Conservation (phyloP, 2,113 vertebrate species). For the Semnornis frantzii region DNA sequence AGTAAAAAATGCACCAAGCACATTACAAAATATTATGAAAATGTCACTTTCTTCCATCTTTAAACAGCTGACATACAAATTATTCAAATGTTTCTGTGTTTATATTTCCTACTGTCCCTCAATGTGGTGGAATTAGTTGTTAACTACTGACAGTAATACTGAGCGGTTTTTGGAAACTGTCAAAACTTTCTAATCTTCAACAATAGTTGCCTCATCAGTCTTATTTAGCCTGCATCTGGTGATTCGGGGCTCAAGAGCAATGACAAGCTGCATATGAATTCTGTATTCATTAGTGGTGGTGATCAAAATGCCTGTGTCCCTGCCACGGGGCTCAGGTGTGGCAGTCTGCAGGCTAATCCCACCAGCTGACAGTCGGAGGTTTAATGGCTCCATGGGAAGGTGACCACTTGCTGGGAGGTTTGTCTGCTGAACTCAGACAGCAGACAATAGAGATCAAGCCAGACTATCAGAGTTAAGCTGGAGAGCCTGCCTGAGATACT, state of each 20-base stretch:
- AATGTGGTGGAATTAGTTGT: not conserved
- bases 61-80: not conserved
- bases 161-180: constrained; percentile 55
- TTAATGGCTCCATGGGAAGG: constrained; percentile 77
- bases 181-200: constrained; percentile 69
- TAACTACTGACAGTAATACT: not conserved
- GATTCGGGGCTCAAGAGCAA: constrained; percentile 40
- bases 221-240: constrained; percentile 63
- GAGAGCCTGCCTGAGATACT: constrained; percentile 68
- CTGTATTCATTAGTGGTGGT: constrained; percentile 77
- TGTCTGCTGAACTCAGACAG: constrained; percentile 44
- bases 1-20: not conserved
- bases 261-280: constrained; percentile 81
- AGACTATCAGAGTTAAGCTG: constrained; percentile 61
- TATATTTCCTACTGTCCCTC: not conserved
- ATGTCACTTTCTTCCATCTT: not conserved
- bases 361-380: constrained; percentile 74
- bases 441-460: constrained; percentile 79
- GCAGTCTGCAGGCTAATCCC: constrained; percentile 71
- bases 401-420: constrained; percentile 75
- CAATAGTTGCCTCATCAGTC: constrained; percentile 61
- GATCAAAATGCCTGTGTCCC: constrained; percentile 74
- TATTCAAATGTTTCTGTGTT: not conserved
- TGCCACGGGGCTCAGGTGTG: constrained; percentile 81
- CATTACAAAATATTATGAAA: not conserved